A percentile compares a stretch with the other conserved stretches of the same genome.
Evolutionary conservation across 2,888 invertebrate species (phyloP).

Genomic region (Drosophila kanekoi): DNA sequence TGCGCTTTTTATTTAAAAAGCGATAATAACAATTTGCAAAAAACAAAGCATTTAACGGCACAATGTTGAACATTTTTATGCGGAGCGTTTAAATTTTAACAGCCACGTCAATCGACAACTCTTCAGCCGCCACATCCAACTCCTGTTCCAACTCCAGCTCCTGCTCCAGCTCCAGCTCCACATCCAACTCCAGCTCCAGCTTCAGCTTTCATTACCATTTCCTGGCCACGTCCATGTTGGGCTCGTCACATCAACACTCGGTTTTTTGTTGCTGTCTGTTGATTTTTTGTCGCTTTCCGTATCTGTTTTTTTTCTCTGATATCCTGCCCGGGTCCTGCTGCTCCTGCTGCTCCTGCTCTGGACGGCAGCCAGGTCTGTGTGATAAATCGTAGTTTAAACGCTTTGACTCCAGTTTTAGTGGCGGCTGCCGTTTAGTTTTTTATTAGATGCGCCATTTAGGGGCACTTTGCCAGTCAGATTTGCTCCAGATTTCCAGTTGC

Average conservation of each 20-base stretch:
- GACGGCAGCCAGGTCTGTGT: conserved; percentile 43
- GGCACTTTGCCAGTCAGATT: conserved; percentile 66
- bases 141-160: not conserved
- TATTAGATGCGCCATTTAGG: conserved; percentile 75
- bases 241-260: conserved; percentile 60
- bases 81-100: conserved; percentile 73
- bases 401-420: conserved; percentile 77
- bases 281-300: conserved; percentile 31
- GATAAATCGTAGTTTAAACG: conserved; percentile 83
- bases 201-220: conserved; percentile 1
- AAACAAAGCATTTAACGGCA: conserved; percentile 47
- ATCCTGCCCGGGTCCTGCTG: conserved; percentile 33
- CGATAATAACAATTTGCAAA: conserved; percentile 76
- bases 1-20: conserved; percentile 77
- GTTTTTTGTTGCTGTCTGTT: conserved; percentile 43
- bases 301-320: conserved; percentile 20
- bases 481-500: conserved; percentile 53
- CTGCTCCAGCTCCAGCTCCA: conserved; percentile 1
- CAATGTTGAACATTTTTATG: conserved; percentile 56
- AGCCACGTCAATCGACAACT: conserved; percentile 54
- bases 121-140: conserved; percentile 32
- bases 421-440: conserved; percentile 72
- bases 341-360: conserved; percentile 19
- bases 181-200: conserved; percentile 7
- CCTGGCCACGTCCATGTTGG: not conserved